Conservation (phyloP, 1,140 invertebrate species). For the Tetramorium parvispinum region DNA sequence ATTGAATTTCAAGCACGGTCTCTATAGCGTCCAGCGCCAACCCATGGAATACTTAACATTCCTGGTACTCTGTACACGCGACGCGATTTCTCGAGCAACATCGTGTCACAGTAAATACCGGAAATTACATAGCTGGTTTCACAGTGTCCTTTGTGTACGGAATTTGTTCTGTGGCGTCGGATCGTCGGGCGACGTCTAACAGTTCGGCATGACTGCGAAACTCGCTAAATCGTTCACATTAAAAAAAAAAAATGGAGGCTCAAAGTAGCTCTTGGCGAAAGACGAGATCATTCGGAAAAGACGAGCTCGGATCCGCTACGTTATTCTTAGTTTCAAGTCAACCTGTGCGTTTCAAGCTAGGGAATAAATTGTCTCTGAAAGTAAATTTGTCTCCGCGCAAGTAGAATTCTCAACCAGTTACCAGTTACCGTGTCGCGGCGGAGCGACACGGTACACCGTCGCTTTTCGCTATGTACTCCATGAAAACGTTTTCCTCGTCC, state of each 20-base stretch:
- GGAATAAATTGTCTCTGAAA: conserved; percentile 35
- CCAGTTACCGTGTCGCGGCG: not conserved
- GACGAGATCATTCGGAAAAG: not conserved
- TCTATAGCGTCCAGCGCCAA: conserved; percentile 26
- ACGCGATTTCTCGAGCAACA: conserved; percentile 36
- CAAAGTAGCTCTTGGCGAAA: not conserved
- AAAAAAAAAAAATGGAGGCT: not conserved
- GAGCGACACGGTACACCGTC: not conserved
- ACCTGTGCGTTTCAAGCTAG: not conserved
- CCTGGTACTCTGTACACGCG: conserved; percentile 32
- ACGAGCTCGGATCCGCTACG: not conserved
- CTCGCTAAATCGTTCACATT: not conserved
- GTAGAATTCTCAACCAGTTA: conserved; percentile 21
- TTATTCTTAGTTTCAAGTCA: conserved; percentile 15
- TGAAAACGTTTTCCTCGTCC: conserved; percentile 25
- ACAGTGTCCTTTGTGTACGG: conserved; percentile 44
- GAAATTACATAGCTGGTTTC: conserved; percentile 50
- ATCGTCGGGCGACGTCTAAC: not conserved
- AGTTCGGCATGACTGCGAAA: not conserved
- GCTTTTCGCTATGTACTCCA: conserved; percentile 33
- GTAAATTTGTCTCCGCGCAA: conserved; percentile 18
- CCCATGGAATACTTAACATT: conserved; percentile 22
- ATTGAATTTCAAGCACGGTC: conserved; percentile 74
- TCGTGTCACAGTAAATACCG: conserved; percentile 49
- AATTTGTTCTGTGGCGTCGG: conserved; percentile 33